phyloP scores from a whole-genome alignment of 2,113 vertebrate species.

The Carassius auratus region DNA sequence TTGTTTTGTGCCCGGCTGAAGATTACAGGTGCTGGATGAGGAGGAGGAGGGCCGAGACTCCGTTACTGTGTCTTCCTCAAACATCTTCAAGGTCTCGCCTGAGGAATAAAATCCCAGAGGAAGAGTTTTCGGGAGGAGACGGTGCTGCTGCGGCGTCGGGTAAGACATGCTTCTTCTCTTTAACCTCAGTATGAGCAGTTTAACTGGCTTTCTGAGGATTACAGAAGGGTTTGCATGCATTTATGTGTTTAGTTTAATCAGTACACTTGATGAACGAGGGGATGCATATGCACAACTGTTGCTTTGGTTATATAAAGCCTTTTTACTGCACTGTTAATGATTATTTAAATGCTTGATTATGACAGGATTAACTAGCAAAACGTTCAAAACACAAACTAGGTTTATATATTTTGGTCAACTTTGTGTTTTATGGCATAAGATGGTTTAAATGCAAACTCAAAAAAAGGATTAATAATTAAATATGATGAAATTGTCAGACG shows the following conservation, averaged over 20 bases:
- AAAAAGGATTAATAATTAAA: no score
- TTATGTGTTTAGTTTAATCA: not conserved
- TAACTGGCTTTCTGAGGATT: not conserved
- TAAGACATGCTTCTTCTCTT: slow-evolving; percentile 63
- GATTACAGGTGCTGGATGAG: slow-evolving; percentile 58
- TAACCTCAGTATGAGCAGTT: not conserved
- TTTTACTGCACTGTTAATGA: not conserved
- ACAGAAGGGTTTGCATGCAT: not conserved
- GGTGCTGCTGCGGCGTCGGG: slow-evolving; percentile 65
- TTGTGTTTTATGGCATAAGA: no score
- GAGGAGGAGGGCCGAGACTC: slow-evolving; percentile 60
- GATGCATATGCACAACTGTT: not conserved
- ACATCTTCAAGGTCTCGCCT: slow-evolving; percentile 87
- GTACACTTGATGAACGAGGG: not conserved
- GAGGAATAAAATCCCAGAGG: slow-evolving; percentile 82
- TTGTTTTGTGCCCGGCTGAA: slow-evolving; percentile 45
- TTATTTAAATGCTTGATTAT: not conserved
- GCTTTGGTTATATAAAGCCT: not conserved
- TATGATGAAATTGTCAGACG: no score
- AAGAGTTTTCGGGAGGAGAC: slow-evolving; percentile 59
- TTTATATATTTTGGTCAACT: no score
- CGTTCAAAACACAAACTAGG: no score
- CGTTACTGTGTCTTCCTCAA: slow-evolving; percentile 82
- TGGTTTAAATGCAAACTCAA: no score
- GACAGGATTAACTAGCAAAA: no score